Evolutionary conservation across 2,888 invertebrate genomes (phyloP).

Genomic region (Pristionchus maxplancki): DNA sequence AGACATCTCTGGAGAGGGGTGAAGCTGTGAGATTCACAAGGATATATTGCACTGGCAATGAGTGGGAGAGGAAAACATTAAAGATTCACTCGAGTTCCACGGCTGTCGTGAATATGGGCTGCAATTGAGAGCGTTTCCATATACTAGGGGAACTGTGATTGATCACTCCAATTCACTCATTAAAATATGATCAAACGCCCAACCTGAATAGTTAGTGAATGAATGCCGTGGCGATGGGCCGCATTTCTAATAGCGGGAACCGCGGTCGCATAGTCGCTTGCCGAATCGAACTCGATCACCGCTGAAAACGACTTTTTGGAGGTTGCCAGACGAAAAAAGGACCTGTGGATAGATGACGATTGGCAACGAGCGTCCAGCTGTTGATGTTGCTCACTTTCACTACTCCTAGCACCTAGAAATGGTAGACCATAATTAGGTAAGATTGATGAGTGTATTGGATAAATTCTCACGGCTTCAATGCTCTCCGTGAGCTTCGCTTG

Average conservation of each 20-base stretch:
- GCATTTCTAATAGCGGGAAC: conserved; percentile 79
- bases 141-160: neutral
- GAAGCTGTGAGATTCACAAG: conserved; percentile 8
- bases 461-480: conserved; percentile 65
- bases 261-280: conserved; percentile 79
- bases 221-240: conserved; percentile 80
- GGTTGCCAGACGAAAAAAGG: neutral
- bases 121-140: neutral
- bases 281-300: conserved; percentile 79
- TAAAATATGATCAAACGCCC: neutral
- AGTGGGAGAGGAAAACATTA: neutral
- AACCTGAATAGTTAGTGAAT: conserved; percentile 80
- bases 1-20: neutral
- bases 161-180: neutral
- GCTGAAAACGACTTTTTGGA: conserved; percentile 37
- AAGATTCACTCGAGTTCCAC: conserved; percentile 30
- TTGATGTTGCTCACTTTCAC: conserved; percentile 80
- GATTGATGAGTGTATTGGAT: too few species aligned
- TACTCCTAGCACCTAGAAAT: conserved; percentile 79
- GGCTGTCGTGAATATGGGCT: neutral
- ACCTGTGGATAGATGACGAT: conserved; percentile 77
- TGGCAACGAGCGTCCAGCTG: conserved; percentile 80
- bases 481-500: conserved; percentile 77
- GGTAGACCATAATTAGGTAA: too few species aligned
- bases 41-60: conserved; percentile 9